These are phyloP conservation scores for Medauroidea extradentata DNA, from an alignment of 1,140 invertebrate species.

Conservation along the genomic window DNA sequence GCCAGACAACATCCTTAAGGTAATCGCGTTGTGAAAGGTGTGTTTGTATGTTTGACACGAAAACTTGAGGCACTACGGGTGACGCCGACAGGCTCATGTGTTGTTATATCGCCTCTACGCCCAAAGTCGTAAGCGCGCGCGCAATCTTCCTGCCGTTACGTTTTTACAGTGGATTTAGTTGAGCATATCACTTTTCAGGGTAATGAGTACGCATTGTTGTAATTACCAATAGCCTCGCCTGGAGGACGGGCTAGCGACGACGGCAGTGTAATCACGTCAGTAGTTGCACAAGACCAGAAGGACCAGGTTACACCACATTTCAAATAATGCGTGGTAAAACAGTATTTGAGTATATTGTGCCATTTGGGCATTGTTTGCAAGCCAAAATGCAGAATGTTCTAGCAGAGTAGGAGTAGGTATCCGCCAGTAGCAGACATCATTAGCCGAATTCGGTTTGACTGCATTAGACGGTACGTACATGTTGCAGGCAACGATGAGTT, in stretches of 20 bases:
- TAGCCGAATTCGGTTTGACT: slow-evolving; percentile 14
- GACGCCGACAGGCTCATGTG: too few relatives aligned
- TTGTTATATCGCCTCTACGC: too few relatives aligned
- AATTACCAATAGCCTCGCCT: too few relatives aligned
- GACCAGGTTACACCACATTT: not conserved
- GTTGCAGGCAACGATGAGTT: slow-evolving; percentile 11
- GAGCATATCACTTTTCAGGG: not conserved
- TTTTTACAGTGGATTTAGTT: not conserved
- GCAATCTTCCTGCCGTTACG: too few relatives aligned
- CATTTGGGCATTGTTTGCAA: not conserved
- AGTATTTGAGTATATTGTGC: not conserved
- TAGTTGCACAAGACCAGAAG: too few relatives aligned
- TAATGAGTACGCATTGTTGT: not conserved
- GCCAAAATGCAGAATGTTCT: slow-evolving; percentile 1
- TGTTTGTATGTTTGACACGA: too few relatives aligned
- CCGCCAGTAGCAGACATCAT: slow-evolving; percentile 12
- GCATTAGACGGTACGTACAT: slow-evolving; percentile 12
- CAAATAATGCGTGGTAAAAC: not conserved
- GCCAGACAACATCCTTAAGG: too few relatives aligned
- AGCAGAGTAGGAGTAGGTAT: not conserved
- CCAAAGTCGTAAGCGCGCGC: too few relatives aligned
- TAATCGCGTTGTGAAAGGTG: too few relatives aligned
- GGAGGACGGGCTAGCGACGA: too few relatives aligned
- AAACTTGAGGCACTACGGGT: too few relatives aligned
- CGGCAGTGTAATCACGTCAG: too few relatives aligned